Evolutionary conservation across 64 coral and sea anemone genomes (phyloP).

Genomic region (Montipora cactus): DNA sequence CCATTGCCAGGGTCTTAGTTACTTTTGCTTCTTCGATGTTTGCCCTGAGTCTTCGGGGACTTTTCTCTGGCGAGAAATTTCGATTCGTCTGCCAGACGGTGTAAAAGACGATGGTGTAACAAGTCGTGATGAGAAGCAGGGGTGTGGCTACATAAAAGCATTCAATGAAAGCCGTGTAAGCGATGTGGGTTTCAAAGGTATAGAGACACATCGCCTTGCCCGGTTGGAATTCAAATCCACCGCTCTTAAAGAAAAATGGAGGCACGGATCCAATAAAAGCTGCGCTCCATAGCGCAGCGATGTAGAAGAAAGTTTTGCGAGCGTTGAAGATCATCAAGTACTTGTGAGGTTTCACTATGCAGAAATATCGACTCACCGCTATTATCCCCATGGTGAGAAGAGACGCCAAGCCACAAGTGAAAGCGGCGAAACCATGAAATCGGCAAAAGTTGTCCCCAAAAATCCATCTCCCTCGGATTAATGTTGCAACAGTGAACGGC

Average conservation of each 20-base stretch:
- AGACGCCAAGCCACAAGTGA: constrained; percentile 51
- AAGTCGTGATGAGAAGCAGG: constrained; percentile 35
- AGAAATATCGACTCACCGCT: constrained; percentile 72
- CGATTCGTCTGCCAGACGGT: constrained; percentile 12
- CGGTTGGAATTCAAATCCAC: constrained; percentile 40
- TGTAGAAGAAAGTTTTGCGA: constrained; percentile 38
- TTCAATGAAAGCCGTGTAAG: constrained; percentile 58
- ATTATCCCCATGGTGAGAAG: constrained; percentile 71
- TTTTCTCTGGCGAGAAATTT: constrained; percentile 22
- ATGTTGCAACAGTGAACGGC: constrained; percentile 63
- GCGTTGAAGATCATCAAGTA: constrained; percentile 43
- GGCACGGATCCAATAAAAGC: constrained; percentile 36
- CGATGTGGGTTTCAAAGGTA: constrained; percentile 33
- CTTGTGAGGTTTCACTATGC: constrained; percentile 60
- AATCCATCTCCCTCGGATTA: constrained; percentile 62
- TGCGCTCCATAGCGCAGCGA: constrained; percentile 40
- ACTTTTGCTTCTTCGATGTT: constrained; percentile 70
- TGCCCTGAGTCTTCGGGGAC: background rate
- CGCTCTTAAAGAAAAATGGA: constrained; percentile 38
- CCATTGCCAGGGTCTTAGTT: constrained; percentile 61
- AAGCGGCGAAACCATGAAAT: constrained; percentile 63
- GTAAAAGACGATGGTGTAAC: constrained; percentile 54
- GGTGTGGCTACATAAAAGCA: constrained; percentile 55
- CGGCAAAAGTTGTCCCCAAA: constrained; percentile 51
- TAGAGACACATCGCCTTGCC: constrained; percentile 69